Evolutionary conservation across 1,140 invertebrate genomes (phyloP).

Genomic region (Drosophila bocki): DNA sequence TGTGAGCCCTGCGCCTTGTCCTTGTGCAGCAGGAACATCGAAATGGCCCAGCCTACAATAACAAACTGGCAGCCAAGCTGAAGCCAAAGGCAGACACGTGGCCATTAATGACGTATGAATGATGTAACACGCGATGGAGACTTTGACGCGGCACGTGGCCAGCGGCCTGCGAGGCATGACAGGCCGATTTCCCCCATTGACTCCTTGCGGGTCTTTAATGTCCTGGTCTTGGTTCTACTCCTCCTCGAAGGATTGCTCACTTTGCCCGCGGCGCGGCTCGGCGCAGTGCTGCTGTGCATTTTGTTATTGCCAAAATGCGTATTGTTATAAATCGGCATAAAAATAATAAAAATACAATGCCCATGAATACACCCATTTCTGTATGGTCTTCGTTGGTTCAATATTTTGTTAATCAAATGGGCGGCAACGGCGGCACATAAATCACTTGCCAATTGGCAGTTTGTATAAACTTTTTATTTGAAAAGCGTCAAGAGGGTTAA

Average conservation of each 20-base stretch:
- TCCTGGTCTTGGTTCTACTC: conserved; percentile 4
- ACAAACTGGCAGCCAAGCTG: conserved; percentile 48
- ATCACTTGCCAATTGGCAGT: conserved; percentile 46
- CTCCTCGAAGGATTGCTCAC: conserved; percentile 60
- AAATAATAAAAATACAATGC: conserved; percentile 61
- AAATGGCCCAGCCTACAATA: conserved; percentile 75
- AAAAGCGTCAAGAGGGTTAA: conserved; percentile 38
- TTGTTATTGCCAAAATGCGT: conserved; percentile 57
- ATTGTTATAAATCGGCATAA: conserved; percentile 68
- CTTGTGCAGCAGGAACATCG: conserved; percentile 65
- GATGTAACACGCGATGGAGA: conserved; percentile 85
- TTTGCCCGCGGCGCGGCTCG: conserved; percentile 53
- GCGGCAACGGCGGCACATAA: conserved; percentile 62
- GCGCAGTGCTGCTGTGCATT: conserved; percentile 31
- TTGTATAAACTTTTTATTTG: conserved; percentile 23
- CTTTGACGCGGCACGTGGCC: conserved; percentile 73
- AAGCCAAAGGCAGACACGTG: conserved; percentile 66
- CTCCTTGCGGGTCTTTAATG: conserved; percentile 71
- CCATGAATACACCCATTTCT: conserved; percentile 36
- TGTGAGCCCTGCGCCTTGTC: conserved; percentile 35
- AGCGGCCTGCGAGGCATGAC: conserved; percentile 68
- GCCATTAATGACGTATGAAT: conserved; percentile 85
- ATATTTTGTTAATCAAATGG: conserved; percentile 73
- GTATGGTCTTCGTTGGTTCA: conserved; percentile 19
- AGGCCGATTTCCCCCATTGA: conserved; percentile 54